Base-by-base conservation (phyloP, 37 sponge, comb jelly and placozoan genomes). In the Sycon ciliatum region DNA sequence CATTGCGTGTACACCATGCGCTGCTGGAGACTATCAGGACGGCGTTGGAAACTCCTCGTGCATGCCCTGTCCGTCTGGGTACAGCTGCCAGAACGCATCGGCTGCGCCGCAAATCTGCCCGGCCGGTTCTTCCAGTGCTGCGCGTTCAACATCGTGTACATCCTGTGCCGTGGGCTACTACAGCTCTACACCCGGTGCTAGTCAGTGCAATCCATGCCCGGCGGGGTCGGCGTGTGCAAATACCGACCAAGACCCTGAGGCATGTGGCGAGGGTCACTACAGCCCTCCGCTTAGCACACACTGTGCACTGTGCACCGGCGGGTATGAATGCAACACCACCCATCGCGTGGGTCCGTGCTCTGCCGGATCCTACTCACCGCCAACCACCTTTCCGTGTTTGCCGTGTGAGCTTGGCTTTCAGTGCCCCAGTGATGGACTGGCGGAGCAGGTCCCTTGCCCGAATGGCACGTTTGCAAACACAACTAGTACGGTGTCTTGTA, bases 201-300 rank as follows among this genome's bases (percentile, higher is more conserved):
- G 9, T 11, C 38, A 61, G 66, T 58, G 76, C 24, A 38, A 37
- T n/a, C 66, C 66, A 3, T 75, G 78, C 74, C 78, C 78, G 9
- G 42, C 38, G 23, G 78, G 78, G 18, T 54, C 36, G 5, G 74
- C 26, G 57, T 77, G 78, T 36, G 30, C 23, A 18, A 57, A 7
- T 7, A 67, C 36, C 9, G 7, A 55, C 38, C 16, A 23, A 65
- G 39, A 36, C 2, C 32, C 78, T 24, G 34, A 52, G 34, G 36
- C 40, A 28, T 60, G 63, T 60, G 22, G 7, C 7, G 22, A 7
- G 26, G 63, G 63, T 22, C 7, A 11, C 22, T 60, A 60, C 32
- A 22, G 22, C 9, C 32, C 16, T 22, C 31, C 27, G 16, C 63
- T 22, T 22, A 11, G 22, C 7, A 23, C 26, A 18, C 11, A 9